Conservation (phyloP, 2,113 vertebrate genomes). For the Saguinus imperator region DNA sequence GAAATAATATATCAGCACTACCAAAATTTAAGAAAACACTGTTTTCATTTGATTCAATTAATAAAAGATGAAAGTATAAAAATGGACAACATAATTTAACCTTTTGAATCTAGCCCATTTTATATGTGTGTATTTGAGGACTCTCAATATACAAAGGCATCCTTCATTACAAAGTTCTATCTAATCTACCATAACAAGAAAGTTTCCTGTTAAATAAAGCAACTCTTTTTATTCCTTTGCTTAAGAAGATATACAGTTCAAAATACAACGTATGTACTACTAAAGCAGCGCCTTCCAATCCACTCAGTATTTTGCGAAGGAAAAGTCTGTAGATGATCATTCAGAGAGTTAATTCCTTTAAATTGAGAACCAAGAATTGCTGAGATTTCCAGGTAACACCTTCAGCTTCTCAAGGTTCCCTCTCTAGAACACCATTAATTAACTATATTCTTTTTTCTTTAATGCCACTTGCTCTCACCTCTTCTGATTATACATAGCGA, state of each 20-base stretch:
- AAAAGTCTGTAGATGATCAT: not conserved
- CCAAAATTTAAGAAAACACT: not conserved
- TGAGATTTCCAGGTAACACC: not conserved
- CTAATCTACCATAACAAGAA: not conserved
- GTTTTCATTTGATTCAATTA: not conserved
- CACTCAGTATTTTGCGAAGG: not conserved
- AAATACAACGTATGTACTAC: not conserved
- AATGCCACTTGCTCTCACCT: not conserved
- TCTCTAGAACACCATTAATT: not conserved
- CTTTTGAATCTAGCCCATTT: not conserved
- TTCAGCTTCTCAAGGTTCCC: slow-evolving; percentile 25
- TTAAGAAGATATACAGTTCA: not conserved
- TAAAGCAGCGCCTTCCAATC: not conserved
- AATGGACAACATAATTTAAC: not conserved
- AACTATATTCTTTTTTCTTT: not conserved
- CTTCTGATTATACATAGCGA: not conserved
- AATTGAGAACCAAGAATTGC: slow-evolving; percentile 35
- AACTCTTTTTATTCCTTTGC: not conserved
- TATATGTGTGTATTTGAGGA: not conserved
- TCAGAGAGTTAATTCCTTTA: not conserved
- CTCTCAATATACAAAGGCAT: not conserved
- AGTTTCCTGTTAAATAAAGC: not conserved
- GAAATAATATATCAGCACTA: not conserved
- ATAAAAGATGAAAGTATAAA: not conserved
- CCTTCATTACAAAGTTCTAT: not conserved